A percentile compares a stretch with the other conserved stretches of the same genome.
Evolutionary conservation across 2,797 vertebrate genomes (phyloP).

Genomic region (Ctenochaetus hawaiiensis): DNA sequence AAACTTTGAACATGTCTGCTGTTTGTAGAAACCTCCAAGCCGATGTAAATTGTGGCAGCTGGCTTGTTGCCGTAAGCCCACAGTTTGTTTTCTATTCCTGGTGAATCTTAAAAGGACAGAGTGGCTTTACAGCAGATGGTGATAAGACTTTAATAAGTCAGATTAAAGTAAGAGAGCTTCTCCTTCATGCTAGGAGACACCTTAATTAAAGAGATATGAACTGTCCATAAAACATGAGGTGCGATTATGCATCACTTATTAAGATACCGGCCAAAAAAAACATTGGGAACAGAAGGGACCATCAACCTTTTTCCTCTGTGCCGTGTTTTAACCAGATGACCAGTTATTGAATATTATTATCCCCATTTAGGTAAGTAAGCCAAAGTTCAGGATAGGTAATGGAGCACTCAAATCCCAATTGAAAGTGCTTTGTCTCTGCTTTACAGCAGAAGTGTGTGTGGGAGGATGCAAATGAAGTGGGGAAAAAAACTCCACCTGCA

Average conservation of each 20-base stretch:
- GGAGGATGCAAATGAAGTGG: background rate
- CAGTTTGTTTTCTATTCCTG: background rate
- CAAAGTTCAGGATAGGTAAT: slow-evolving; percentile 1
- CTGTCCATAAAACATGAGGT: slow-evolving; percentile 58
- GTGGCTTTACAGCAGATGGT: slow-evolving; percentile 31
- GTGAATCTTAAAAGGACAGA: slow-evolving; percentile 5
- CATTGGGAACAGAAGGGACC: slow-evolving; percentile 10
- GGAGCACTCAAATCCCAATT: background rate
- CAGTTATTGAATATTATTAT: background rate
- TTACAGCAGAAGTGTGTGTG: slow-evolving; percentile 7
- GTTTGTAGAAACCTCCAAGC: too few species aligned
- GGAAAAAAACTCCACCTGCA: too few species aligned
- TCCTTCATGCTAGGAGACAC: background rate
- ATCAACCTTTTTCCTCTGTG: background rate
- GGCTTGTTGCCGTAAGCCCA: background rate
- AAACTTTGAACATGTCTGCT: too few species aligned
- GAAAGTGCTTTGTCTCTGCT: background rate
- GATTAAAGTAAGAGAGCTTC: slow-evolving; percentile 44
- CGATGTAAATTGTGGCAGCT: too few species aligned
- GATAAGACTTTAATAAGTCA: slow-evolving; percentile 23
- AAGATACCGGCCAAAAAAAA: slow-evolving; percentile 29
- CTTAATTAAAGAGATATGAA: slow-evolving; percentile 48
- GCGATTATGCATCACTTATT: slow-evolving; percentile 32
- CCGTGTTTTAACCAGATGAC: background rate
- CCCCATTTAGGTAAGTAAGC: slow-evolving; percentile 11